Percentiles rank a stretch among this genome's conserved stretches.
These are phyloP conservation scores for Microctonus brassicae DNA, from an alignment of 2,888 invertebrate species.

Conservation along the genomic window DNA sequence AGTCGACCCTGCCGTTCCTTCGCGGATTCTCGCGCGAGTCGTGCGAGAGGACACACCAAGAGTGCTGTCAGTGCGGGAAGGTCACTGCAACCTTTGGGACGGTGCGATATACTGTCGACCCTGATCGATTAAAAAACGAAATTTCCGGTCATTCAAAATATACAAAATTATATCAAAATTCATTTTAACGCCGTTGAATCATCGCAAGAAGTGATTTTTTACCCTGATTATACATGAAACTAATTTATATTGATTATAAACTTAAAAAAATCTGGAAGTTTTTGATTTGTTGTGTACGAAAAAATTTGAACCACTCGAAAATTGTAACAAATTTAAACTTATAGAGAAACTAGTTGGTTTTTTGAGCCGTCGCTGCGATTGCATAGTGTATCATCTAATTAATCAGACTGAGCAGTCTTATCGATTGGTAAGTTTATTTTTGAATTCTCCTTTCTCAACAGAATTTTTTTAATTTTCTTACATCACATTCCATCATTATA, in stretches of 20 bases:
- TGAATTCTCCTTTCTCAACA: background rate
- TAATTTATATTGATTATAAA: background rate
- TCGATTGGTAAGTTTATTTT: background rate
- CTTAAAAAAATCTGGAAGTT: background rate
- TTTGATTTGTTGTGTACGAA: background rate
- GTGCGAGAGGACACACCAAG: slow-evolving; percentile 51
- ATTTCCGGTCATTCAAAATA: background rate
- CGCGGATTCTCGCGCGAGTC: slow-evolving; percentile 45
- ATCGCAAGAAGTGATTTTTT: background rate
- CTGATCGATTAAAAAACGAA: slow-evolving; percentile 52
- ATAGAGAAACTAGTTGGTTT: slow-evolving; percentile 25
- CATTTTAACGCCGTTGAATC: background rate
- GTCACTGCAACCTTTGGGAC: slow-evolving; percentile 65
- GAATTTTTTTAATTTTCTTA: background rate
- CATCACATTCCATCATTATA: too few relatives aligned
- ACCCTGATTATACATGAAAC: background rate
- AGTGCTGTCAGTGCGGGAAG: slow-evolving; percentile 65
- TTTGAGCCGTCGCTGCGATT: slow-evolving; percentile 30
- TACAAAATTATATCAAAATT: background rate
- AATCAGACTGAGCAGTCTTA: too few relatives aligned
- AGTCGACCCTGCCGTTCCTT: slow-evolving; percentile 37
- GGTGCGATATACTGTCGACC: slow-evolving; percentile 56
- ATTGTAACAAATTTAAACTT: background rate
- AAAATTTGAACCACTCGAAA: background rate
- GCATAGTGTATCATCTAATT: background rate